These are phyloP conservation scores for Brenthis ino DNA, from an alignment of 2,888 invertebrate genomes.

Conservation along the genomic window DNA sequence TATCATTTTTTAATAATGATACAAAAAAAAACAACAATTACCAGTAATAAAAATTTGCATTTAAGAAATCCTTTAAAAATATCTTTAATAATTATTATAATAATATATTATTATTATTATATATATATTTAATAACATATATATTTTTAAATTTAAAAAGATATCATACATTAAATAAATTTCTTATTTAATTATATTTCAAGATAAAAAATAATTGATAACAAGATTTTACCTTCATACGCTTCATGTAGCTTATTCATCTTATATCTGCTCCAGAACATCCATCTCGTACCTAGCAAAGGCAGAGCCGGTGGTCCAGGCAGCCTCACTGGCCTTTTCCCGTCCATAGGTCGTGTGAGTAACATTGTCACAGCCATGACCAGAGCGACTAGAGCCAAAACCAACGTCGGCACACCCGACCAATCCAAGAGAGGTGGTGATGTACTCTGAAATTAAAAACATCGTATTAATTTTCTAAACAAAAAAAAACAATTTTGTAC, in stretches of 20 bases:
- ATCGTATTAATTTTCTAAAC: background rate
- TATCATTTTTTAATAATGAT: too few relatives aligned
- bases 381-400: slow-evolving; percentile 59
- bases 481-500: background rate
- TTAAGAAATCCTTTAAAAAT: too few relatives aligned
- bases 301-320: slow-evolving; percentile 90
- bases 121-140: too few relatives aligned
- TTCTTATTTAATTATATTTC: background rate
- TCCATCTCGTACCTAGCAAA: slow-evolving; percentile 90
- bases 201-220: background rate
- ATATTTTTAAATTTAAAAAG: too few relatives aligned
- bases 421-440: slow-evolving; percentile 70
- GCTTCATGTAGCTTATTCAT: slow-evolving; percentile 90
- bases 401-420: slow-evolving; percentile 70
- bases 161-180: background rate
- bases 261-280: slow-evolving; percentile 86
- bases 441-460: slow-evolving; percentile 50
- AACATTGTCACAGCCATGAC: slow-evolving; percentile 60
- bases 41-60: too few relatives aligned
- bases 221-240: slow-evolving; percentile 85
- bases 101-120: too few relatives aligned
- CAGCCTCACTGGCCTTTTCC: slow-evolving; percentile 64
- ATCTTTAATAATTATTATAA: too few relatives aligned
- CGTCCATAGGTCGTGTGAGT: slow-evolving; percentile 53
- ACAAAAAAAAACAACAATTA: too few relatives aligned